Base-by-base conservation (phyloP, 2,797 vertebrate genomes). In the Pachyuromys duprasi region DNA sequence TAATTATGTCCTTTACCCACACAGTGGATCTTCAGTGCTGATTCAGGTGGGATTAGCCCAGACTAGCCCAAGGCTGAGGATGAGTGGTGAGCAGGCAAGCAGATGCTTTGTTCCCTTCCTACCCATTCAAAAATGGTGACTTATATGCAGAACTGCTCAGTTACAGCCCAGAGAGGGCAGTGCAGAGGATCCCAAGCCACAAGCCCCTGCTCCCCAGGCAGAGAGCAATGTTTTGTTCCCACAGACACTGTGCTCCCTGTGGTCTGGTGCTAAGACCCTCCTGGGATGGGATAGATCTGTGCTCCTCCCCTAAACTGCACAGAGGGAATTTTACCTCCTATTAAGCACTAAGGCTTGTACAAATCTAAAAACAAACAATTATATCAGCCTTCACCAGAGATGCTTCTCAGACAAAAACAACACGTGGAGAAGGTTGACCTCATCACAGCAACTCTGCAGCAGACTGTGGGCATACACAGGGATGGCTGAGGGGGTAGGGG, bases 161-260 rank as follows among this genome's bases (percentile, higher is more conserved):
- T 39, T 3, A 28, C 6, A 28, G 45, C 42, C 49, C 42, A 20
- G 84, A 33, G 45, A 79, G 69, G 55, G 60, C 81, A 57, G 18
- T 26, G 3, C 0, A 1, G 13, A 31, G 0, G 1, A n/a, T 8
- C 49, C 80, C 62, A n/a, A 4, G 36, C 1, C 1, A 6, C 70
- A 49, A 13, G 31, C 45, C 42, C 17, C 36, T n/a, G 93, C 22
- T 70, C 72, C 7, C 91, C 62, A 26, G 45, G 28, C 8, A 49
- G 7, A 76, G 8, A 65, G 60, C 39, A 26, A 17, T 49, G 74
- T 65, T 65, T 53, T 65, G 42, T 78, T 65, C 87, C 87, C 60
- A 78, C 0, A 57, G 36, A 74, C 55, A 60, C 39, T 11, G 12
- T 33, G 60, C 12, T 78, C 74, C 42, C 42, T 42, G 53, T 3